Base-by-base conservation (phyloP, 1,140 invertebrate species). In the Agraylea sexmaculata region DNA sequence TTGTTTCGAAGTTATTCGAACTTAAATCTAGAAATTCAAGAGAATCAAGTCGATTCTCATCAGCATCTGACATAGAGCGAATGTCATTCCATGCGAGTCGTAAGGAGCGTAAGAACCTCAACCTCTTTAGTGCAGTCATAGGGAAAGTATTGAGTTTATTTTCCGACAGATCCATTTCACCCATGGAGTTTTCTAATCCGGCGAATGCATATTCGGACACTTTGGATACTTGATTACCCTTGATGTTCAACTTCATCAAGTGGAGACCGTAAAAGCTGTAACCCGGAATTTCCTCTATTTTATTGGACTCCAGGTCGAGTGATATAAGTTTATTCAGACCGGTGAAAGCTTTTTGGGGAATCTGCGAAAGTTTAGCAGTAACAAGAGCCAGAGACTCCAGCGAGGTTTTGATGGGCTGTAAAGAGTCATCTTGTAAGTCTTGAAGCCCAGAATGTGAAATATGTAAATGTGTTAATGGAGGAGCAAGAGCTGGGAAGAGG, bases 191-290 rank as follows among this genome's bases (percentile, higher is more conserved):
- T 58, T 89, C 88, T 22, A 89, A 61, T 0, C 84, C 83, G n/a
- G 80, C 78, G 56, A 89, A 90, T 1, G 80, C 84, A 55, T 86
- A 80, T 54, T 90, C 86, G 2, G 79, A 80, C 54, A 87, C 77
- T 48, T 79, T 75, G 30, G 74, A 69, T 53, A 89, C 68, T 50
- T 76, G 69, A 61, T 91, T 90, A 29, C 80, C 78, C 62, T 90
- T 90, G 30, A 89, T 64, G 53, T 83, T 88, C 3, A 93, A 62
- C 58, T 87, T 88, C 32, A 78, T 74, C 21, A 93, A 60, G 16
- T 78, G 76, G 42, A 91, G 64, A 0, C 83, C 85, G 52, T 86
- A 88, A 56, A 92, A 89, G 46, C 80, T 82, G 54, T 90, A 90
- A 51, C 82, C 84, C 1, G 83, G 77, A 21, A 93, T 68, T 45